phyloP scores from a whole-genome alignment of 2,888 invertebrate species.

The Lomographa bimaculata region DNA sequence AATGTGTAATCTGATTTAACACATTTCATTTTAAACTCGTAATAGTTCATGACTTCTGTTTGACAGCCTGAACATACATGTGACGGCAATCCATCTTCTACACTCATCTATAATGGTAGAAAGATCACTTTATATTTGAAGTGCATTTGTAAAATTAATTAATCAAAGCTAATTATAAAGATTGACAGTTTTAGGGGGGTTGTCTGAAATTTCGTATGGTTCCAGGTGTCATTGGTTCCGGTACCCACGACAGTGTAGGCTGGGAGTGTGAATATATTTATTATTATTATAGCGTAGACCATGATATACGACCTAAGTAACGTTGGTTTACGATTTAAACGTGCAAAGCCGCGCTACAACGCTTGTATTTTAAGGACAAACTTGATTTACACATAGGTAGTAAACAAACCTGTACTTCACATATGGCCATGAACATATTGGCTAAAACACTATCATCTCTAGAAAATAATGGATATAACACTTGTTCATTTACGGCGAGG shows the following conservation, averaged over 20 bases:
- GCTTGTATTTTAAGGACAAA: too few relatives aligned
- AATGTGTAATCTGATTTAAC: constrained; percentile 60
- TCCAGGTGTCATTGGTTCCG: too few relatives aligned
- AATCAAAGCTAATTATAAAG: too few relatives aligned
- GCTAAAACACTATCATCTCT: constrained; percentile 50
- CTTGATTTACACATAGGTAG: too few relatives aligned
- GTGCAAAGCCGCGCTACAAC: too few relatives aligned
- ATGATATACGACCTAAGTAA: too few relatives aligned
- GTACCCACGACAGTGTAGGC: too few relatives aligned
- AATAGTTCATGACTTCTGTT: constrained; percentile 53
- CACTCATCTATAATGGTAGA: constrained; percentile 6
- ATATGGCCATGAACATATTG: constrained; percentile 60
- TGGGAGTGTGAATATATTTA: too few relatives aligned
- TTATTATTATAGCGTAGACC: too few relatives aligned
- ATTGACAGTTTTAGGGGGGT: too few relatives aligned
- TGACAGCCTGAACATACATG: constrained; percentile 56
- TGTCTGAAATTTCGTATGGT: too few relatives aligned
- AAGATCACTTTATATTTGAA: not conserved
- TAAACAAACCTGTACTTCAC: constrained; percentile 54
- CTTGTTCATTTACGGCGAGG: constrained; percentile 50
- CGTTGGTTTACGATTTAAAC: too few relatives aligned
- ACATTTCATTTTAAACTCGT: constrained; percentile 71
- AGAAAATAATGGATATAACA: constrained; percentile 57
- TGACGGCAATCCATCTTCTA: constrained; percentile 49
- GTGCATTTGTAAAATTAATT: not conserved